These are phyloP conservation scores for Acanthopagrus latus DNA, from an alignment of 2,797 vertebrate species.

Conservation along the genomic window DNA sequence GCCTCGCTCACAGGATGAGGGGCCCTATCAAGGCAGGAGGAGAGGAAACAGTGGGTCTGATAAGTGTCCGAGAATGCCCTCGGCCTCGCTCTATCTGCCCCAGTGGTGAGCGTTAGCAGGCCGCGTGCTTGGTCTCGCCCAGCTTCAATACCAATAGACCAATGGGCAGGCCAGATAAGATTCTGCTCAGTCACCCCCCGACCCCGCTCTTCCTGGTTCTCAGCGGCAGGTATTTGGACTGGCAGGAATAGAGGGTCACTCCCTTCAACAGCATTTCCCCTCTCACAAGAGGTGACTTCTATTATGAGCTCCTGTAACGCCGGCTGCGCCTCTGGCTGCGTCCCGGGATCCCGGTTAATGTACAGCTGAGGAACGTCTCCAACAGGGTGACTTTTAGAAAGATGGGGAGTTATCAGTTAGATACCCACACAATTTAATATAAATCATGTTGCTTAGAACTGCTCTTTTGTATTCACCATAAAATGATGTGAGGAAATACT, in stretches of 20 bases:
- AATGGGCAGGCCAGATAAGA: constrained; percentile 77
- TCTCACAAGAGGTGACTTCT: constrained; percentile 73
- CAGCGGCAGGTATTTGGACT: constrained; percentile 83
- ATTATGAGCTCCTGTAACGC: constrained; percentile 61
- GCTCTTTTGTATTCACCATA: background rate
- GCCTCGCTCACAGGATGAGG: constrained; percentile 76
- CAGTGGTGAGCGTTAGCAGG: constrained; percentile 54
- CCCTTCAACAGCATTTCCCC: constrained; percentile 80
- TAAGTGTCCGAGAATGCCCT: constrained; percentile 80
- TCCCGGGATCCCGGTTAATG: constrained; percentile 28
- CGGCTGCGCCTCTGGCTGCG: constrained; percentile 14
- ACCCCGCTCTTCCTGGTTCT: constrained; percentile 81
- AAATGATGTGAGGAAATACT: background rate
- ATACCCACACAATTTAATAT: background rate
- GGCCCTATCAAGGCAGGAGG: constrained; percentile 73
- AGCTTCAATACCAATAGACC: constrained; percentile 60
- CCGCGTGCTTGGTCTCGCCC: constrained; percentile 61
- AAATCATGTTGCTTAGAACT: background rate
- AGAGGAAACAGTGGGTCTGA: constrained; percentile 77
- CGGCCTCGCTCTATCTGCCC: constrained; percentile 61
- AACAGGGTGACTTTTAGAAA: background rate
- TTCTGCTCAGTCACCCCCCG: constrained; percentile 77
- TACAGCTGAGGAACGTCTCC: background rate
- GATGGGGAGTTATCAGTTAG: constrained; percentile 3
- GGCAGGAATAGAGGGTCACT: constrained; percentile 75